Evolutionary conservation across 1,140 invertebrate species (phyloP), one percentile per base, ranked within the genome.

Genomic region (Phymastichus coffea): DNA sequence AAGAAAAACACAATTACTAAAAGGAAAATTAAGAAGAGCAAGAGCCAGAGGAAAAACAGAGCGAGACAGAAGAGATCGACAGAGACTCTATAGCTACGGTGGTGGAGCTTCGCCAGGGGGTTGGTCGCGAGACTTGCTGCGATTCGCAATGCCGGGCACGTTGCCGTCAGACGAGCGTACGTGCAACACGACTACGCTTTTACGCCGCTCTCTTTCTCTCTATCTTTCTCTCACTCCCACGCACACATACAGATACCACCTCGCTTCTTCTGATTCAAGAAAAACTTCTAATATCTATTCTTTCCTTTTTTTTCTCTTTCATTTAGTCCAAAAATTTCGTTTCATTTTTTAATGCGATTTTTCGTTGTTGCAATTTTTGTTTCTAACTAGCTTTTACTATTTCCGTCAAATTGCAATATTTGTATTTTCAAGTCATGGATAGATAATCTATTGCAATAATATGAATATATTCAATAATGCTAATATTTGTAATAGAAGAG

Each of bases 111-210:
- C 62, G 65, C 64, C 49, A 61, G 70, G 66, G 68, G 69, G 70
- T 69, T 75, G 71, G 68, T 20, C 15, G 26, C 15, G 43, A 19
- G 20, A 10, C 20, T 15, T 33, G 14, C 26, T 15, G 37, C 44
- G 43, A 61, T 61, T 61, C 41, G 51, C 66, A 51, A 79, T 77
- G 68, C 77, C 52, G 61, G 64, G 74, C 77, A 78, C 77, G 78
- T 78, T 71, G 69, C 72, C 73, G 71, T 76, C 75, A 78, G 77
- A 80, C 78, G 78, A 78, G 74, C 75, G 77, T 78, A 79, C 76
- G 77, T 79, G 78, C 75, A 71, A 78, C 77, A 79, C 71, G 76
- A 78, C 75, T 78, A 79, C 77, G 77, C 78, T 80, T 80, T 79
- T 80, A 80, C 77, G 70, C 70, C 65, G 61, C 68, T 65, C 66